phyloP scores from a whole-genome alignment of 2,113 vertebrate species.

The Saguinus midas region DNA sequence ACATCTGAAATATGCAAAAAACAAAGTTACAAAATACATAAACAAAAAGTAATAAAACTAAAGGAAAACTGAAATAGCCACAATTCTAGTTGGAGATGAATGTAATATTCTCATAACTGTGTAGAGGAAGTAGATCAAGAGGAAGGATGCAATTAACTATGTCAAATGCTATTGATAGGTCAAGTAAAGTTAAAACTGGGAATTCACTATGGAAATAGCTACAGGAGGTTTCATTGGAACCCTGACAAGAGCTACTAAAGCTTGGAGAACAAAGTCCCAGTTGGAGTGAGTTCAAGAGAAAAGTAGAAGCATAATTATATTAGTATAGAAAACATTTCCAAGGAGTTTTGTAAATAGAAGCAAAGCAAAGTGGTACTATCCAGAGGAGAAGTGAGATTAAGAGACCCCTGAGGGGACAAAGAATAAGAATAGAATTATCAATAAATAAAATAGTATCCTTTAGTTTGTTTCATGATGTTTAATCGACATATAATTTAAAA shows the following conservation, averaged over 20 bases:
- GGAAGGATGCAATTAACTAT: not conserved
- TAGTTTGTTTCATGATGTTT: not conserved
- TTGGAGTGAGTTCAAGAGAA: not conserved
- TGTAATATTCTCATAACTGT: not conserved
- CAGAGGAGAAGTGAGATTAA: not conserved
- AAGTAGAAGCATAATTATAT: not conserved
- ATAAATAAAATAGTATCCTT: not conserved
- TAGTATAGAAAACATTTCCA: not conserved
- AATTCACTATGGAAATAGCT: not conserved
- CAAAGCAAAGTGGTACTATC: not conserved
- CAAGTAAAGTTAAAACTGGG: not conserved
- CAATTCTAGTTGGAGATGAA: not conserved
- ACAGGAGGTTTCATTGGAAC: not conserved
- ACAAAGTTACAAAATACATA: not conserved
- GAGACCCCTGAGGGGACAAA: not conserved
- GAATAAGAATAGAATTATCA: not conserved
- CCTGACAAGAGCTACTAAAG: not conserved
- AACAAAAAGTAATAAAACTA: not conserved
- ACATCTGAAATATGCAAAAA: not conserved
- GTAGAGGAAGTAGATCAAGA: not conserved
- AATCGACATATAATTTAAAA: not conserved
- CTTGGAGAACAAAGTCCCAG: not conserved
- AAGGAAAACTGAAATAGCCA: not conserved
- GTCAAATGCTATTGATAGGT: not conserved
- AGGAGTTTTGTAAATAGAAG: not conserved